These are phyloP conservation scores for Aplidium turbinatum DNA, from an alignment of 23 tunicate species.

Conservation along the genomic window DNA sequence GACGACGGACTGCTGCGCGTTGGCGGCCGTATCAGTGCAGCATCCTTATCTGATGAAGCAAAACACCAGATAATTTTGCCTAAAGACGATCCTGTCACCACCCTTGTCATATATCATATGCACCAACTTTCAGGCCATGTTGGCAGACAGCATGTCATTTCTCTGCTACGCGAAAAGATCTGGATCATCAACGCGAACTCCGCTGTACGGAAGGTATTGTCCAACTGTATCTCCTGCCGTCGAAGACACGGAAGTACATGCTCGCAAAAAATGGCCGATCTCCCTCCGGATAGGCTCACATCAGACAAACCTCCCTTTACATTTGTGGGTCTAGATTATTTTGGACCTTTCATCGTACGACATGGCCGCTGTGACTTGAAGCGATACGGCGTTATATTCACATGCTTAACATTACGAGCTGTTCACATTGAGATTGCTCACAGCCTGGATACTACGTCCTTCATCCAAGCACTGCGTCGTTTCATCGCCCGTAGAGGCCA, in stretches of 20 bases:
- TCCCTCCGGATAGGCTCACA: conserved; percentile 3
- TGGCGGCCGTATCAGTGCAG: neutral
- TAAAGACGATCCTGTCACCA: neutral
- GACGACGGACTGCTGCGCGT: conserved; percentile 3
- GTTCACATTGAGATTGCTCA: conserved; percentile 14
- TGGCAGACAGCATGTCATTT: neutral
- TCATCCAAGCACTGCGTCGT: conserved; percentile 35
- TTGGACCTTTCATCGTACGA: conserved; percentile 17
- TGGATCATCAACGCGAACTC: conserved; percentile 18
- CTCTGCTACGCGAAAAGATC: conserved; percentile 1
- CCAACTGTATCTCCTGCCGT: neutral
- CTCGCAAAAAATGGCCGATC: conserved; percentile 7
- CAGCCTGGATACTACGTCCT: conserved; percentile 8
- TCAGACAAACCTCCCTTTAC: conserved; percentile 4
- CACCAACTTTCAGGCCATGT: conserved; percentile 19
- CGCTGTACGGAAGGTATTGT: neutral
- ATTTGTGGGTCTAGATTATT: conserved; percentile 15
- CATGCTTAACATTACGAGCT: conserved; percentile 6
- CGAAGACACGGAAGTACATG: neutral
- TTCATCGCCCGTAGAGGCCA: conserved; percentile 38
- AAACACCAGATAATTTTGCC: conserved; percentile 9
- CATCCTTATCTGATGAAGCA: neutral
- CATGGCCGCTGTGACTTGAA: neutral
- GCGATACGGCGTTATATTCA: conserved; percentile 19
- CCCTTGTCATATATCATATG: neutral